Evolutionary conservation across 2,888 invertebrate genomes (phyloP), one percentile per base, ranked within the genome.

Genomic region (Nebria brevicollis): DNA sequence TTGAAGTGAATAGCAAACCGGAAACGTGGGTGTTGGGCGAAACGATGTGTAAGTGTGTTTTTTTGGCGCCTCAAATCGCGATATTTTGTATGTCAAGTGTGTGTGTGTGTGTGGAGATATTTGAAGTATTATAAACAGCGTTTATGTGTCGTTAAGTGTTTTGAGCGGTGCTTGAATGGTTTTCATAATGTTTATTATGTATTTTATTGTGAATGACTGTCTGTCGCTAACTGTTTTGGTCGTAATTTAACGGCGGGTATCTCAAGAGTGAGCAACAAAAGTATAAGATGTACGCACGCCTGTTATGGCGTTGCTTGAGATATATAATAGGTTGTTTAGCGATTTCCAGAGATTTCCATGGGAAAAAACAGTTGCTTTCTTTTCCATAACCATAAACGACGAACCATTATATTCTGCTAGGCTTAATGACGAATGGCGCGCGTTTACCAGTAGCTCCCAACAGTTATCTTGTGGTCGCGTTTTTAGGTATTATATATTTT

Each of bases 11-110:
- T 89, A 95, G 96, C 10, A 94, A 94, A 85, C 97, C 97, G 13
- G 96, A 97, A 88, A 95, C 96, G 1, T 98, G 98, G 98, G 94
- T 96, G 84, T 93, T 98, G 77, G 98, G 98, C 72, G 94, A 94
- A 87, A 94, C 95, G 88, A 93, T 98, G 93, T 98, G 98, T 98
- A 91, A 97, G 98, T 34, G 34, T 34, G 34, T 34, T 34, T 34
- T 34, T 34, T 34, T 5, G 34, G 34, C 34, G 34, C 1, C 34
- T 1, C 34, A 5, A 34, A 34, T 20, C 20, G 5, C 34, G 4
- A 34, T 34, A 34, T 34, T 34, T 34, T 34, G 4, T 34, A 5
- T 34, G 34, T 34, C 34, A 34, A 34, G 34, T 34, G 34, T 34
- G 34, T 34, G 34, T 5, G 34, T 34, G 5, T 34, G 34, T 20